These are phyloP conservation scores for Python bivittatus DNA, from an alignment of 2,113 vertebrate genomes.

Conservation along the genomic window DNA sequence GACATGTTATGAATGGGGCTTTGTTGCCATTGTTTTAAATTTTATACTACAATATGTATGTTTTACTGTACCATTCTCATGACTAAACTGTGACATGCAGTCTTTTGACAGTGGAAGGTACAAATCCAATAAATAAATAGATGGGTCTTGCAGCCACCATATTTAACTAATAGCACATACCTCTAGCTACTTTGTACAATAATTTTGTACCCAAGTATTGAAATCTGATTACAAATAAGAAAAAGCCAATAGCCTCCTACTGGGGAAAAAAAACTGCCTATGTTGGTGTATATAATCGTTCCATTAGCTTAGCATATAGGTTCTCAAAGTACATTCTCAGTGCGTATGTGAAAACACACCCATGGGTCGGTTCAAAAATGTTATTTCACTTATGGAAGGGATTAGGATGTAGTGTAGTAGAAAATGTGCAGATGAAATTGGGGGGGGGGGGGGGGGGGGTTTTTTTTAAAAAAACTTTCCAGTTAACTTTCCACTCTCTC, in stretches of 20 bases:
- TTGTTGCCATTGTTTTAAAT: background rate
- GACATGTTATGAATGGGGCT: background rate
- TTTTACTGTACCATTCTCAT: background rate
- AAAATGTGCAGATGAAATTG: background rate
- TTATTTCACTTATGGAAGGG: background rate
- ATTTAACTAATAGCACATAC: background rate
- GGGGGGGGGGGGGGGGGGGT: background rate
- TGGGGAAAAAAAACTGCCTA: background rate
- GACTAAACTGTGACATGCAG: background rate
- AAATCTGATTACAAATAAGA: background rate
- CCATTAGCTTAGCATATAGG: background rate
- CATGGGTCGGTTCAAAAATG: background rate
- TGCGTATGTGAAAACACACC: background rate
- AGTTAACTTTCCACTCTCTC: background rate
- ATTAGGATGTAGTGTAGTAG: background rate
- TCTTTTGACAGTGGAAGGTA: background rate
- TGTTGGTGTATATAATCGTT: background rate
- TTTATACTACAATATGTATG: background rate
- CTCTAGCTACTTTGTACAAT: background rate
- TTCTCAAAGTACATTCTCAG: background rate
- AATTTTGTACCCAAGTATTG: background rate
- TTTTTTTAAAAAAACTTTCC: background rate
- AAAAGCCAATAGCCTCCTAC: background rate
- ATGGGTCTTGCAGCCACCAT: background rate
- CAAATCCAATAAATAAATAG: background rate